Evolutionary conservation across 2,888 invertebrate genomes (phyloP), one percentile per base, ranked within the genome.

Genomic region (Oscheius sp.): DNA sequence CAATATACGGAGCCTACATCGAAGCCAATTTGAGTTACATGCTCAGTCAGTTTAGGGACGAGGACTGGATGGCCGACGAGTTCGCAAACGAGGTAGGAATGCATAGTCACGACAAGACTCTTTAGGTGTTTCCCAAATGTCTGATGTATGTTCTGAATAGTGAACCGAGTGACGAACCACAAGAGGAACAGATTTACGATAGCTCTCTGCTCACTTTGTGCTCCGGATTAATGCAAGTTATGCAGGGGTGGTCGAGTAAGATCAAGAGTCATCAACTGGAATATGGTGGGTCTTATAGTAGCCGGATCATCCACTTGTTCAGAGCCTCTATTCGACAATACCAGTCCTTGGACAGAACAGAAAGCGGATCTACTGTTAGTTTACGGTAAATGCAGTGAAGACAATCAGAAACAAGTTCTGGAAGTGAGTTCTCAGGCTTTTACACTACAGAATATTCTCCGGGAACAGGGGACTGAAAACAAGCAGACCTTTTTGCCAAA

Each of bases 41-140:
- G 3, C 53, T 79, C 2, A 65, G 75, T 53, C 76, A 77, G 51
- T 66, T 79, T 21, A 74, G 79, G 21, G 82, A 79, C 33, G 73
- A 76, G 2, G 65, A 76, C 7, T 76, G 73, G 73, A 73, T 77
- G 55, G 78, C 68, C 7, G 73, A 75, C 21, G 77, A 79, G 35
- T 81, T 79, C 55, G 79, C 78, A 0, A 72, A 72, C 29, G 73
- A 76, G 47, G 78, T 78, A 5, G 13, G 73, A 9, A 33, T 33
- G n/a, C 42, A 9, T n/a, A 66, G 11, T n/a, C 5, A 4, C 2
- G 13, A 50, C 5, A 48, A 4, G n/a, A 21, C n/a, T 32, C 50
- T 72, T 51, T 21, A 72, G 72, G 51, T 72, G 11, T 72, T 72
- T 37, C 72, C 72, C 2, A 62, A 60, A 48, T 55, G n/a, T 48